Percentiles rank a stretch among this genome's conserved stretches.
These are phyloP conservation scores for Pomacea canaliculata DNA, from an alignment of 2,888 invertebrate species.

Conservation along the genomic window DNA sequence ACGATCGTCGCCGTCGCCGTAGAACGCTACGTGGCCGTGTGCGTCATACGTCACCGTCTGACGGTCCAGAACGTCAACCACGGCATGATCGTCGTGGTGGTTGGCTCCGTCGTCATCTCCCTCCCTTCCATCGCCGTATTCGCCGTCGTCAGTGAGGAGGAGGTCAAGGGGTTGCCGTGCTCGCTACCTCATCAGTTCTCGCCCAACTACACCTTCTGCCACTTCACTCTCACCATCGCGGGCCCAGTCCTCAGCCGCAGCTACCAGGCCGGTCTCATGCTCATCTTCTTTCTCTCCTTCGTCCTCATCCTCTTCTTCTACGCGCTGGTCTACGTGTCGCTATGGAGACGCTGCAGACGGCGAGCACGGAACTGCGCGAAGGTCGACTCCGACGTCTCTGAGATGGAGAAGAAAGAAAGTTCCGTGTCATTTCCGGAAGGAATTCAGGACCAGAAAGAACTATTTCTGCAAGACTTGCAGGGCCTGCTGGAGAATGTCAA, in stretches of 20 bases:
- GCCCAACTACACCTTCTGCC: constrained; percentile 42
- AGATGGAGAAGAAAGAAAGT: constrained; percentile 2
- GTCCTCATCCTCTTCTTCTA: constrained; percentile 48
- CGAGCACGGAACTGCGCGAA: neutral
- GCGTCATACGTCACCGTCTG: constrained; percentile 43
- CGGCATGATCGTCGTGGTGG: constrained; percentile 40
- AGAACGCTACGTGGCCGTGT: constrained; percentile 55
- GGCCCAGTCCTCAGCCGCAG: constrained; percentile 37
- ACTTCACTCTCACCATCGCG: constrained; percentile 48
- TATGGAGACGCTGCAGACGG: constrained; percentile 48
- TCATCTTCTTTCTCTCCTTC: constrained; percentile 40
- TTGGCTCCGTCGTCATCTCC: constrained; percentile 40
- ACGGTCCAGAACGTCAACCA: constrained; percentile 41
- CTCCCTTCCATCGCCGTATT: constrained; percentile 47
- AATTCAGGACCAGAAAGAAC: neutral
- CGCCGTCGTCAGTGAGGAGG: constrained; percentile 43
- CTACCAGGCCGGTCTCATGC: constrained; percentile 44
- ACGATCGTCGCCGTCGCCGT: constrained; percentile 53
- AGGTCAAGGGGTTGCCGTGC: constrained; percentile 42
- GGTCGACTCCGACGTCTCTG: constrained; percentile 3
- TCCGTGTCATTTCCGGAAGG: neutral
- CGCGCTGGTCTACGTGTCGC: constrained; percentile 44
- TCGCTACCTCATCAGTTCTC: constrained; percentile 38
- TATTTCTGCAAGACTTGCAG: neutral
- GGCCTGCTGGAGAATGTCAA: neutral